phyloP scores from a whole-genome alignment of 2,888 invertebrate genomes.

The Chromoteleia sp. region DNA sequence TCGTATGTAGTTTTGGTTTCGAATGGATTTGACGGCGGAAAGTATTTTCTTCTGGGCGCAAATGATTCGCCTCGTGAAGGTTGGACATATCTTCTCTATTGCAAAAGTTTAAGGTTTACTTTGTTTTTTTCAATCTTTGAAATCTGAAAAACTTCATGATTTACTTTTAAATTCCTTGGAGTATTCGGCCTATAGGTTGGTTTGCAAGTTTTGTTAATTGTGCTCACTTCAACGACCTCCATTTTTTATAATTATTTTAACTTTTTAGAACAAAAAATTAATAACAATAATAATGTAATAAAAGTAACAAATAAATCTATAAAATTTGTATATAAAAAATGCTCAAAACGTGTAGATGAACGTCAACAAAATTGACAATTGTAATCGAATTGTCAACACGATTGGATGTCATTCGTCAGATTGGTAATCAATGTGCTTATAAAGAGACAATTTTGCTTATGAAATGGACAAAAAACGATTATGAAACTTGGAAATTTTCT shows the following conservation, averaged over 20 bases:
- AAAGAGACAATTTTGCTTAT: too few species aligned
- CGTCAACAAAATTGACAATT: too few species aligned
- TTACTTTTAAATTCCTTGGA: constrained; percentile 10
- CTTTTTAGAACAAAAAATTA: too few species aligned
- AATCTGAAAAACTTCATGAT: not conserved
- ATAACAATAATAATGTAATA: too few species aligned
- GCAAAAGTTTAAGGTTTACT: not conserved
- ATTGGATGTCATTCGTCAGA: too few species aligned
- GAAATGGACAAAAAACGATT: too few species aligned
- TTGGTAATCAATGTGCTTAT: too few species aligned
- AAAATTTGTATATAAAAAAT: not conserved
- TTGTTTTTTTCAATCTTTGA: too few species aligned
- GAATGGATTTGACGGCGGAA: constrained; percentile 76
- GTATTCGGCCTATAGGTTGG: not conserved
- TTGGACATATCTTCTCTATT: constrained; percentile 78
- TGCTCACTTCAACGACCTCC: not conserved
- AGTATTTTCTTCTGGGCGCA: constrained; percentile 76
- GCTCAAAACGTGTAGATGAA: too few species aligned
- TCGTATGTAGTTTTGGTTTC: constrained; percentile 80
- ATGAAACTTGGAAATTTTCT: too few species aligned
- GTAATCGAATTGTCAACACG: too few species aligned
- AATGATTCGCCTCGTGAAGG: constrained; percentile 79
- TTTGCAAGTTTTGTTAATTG: not conserved
- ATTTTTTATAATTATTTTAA: constrained; percentile 4
- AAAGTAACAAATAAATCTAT: not conserved